Evolutionary conservation across 2,113 vertebrate genomes (phyloP).

Genomic region (Lates calcarifer): DNA sequence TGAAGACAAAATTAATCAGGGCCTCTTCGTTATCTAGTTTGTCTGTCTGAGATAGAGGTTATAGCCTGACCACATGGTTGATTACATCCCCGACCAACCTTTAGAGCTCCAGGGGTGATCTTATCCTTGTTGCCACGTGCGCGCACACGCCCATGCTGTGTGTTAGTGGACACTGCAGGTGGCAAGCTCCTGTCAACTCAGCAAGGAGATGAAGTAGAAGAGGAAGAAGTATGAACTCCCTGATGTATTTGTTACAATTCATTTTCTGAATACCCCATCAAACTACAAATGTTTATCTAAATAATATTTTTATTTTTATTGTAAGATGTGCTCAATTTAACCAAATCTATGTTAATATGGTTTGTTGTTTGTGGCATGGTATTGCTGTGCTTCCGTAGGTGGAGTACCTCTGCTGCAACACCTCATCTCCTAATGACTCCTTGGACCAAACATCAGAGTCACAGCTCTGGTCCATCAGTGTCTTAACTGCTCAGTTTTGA

Average conservation of each 20-base stretch:
- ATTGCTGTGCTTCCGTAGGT: background rate
- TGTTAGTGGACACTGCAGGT: constrained; percentile 4
- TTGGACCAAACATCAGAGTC: background rate
- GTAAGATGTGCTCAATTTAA: background rate
- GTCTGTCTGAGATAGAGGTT: constrained; percentile 50
- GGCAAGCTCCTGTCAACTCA: constrained; percentile 10
- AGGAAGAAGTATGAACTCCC: constrained; percentile 2
- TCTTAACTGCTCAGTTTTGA: constrained; percentile 19
- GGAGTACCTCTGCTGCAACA: background rate
- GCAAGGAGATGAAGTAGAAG: background rate
- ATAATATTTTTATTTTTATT: background rate
- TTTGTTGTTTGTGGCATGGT: background rate
- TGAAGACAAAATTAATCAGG: constrained; percentile 50
- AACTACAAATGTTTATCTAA: background rate
- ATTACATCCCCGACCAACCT: constrained; percentile 63
- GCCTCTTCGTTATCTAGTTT: constrained; percentile 61
- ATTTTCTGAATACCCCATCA: background rate
- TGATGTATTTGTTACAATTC: background rate
- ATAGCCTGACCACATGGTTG: constrained; percentile 58
- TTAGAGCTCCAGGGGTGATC: constrained; percentile 40
- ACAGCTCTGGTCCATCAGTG: background rate
- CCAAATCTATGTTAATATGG: background rate
- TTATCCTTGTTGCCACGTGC: constrained; percentile 37
- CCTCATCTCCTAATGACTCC: background rate
- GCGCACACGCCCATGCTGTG: constrained; percentile 10